These are phyloP conservation scores for Pachycephus smyrnensis DNA, from an alignment of 2,888 invertebrate genomes.

Conservation along the genomic window DNA sequence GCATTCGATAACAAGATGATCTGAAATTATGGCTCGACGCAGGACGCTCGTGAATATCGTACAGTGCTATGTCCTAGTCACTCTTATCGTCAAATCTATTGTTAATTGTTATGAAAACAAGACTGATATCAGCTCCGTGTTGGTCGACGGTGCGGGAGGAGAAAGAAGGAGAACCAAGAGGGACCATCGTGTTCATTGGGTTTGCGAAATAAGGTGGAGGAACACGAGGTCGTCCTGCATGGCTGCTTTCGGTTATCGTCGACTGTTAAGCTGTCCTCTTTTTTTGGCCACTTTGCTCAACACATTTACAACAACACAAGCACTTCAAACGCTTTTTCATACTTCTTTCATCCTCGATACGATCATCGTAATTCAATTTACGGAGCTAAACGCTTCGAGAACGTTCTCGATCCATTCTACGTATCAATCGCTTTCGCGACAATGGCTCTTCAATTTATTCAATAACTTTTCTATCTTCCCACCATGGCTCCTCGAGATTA, in stretches of 20 bases:
- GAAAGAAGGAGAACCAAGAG: background rate
- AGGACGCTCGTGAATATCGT: background rate
- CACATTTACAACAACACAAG: conserved; percentile 5
- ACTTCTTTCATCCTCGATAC: no score
- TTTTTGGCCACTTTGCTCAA: conserved; percentile 19
- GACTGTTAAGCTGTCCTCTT: no score
- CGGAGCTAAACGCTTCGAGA: no score
- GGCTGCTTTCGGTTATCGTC: no score
- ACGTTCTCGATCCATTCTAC: background rate
- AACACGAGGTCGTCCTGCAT: no score
- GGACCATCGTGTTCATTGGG: background rate
- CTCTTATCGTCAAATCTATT: background rate
- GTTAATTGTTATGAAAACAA: background rate
- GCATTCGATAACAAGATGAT: background rate
- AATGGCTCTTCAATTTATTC: background rate
- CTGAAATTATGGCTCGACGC: background rate
- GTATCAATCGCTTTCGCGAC: background rate
- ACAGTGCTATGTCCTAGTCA: background rate
- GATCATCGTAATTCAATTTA: no score
- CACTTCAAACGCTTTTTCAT: background rate
- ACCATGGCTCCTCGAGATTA: background rate
- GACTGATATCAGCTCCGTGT: background rate
- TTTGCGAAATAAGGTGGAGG: no score
- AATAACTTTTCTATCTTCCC: background rate
- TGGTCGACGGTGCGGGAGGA: background rate